Conservation (phyloP, 2,113 vertebrate genomes). For the Pachypanchax playfairii region DNA sequence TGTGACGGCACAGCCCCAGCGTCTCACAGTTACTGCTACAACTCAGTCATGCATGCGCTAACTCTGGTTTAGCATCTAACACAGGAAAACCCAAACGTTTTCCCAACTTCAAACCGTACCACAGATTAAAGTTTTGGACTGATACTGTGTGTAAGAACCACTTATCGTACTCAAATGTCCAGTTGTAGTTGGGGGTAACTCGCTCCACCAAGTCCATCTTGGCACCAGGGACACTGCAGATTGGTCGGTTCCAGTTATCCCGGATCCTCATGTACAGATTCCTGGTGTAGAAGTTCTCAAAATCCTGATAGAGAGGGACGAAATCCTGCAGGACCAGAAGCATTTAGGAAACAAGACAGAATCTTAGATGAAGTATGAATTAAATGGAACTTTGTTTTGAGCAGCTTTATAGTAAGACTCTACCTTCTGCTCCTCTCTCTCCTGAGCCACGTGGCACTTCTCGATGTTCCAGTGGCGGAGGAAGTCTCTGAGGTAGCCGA, state of each 20-base stretch:
- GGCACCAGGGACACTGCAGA: slow-evolving; percentile 93
- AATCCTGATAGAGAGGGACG: slow-evolving; percentile 96
- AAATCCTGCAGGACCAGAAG: slow-evolving; percentile 91
- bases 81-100: too few species aligned
- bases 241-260: slow-evolving; percentile 95
- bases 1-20: too few species aligned
- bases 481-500: slow-evolving; percentile 96
- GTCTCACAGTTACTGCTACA: too few species aligned
- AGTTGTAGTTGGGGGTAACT: slow-evolving; percentile 90
- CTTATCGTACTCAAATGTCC: slow-evolving; percentile 87
- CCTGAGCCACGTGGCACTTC: slow-evolving; percentile 91
- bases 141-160: too few species aligned
- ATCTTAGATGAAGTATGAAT: too few species aligned
- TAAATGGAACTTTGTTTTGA: too few species aligned
- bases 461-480: slow-evolving; percentile 93
- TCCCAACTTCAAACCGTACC: too few species aligned
- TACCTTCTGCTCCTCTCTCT: slow-evolving; percentile 94
- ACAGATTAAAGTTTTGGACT: too few species aligned
- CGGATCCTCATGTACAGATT: slow-evolving; percentile 97
- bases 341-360: too few species aligned
- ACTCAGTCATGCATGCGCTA: not conserved
- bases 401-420: too few species aligned
- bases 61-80: not conserved
- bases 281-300: slow-evolving; percentile 97
- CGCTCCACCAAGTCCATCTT: slow-evolving; percentile 91